Conservation (phyloP, 1,140 invertebrate species). For the Drosophila ohnishii region DNA sequence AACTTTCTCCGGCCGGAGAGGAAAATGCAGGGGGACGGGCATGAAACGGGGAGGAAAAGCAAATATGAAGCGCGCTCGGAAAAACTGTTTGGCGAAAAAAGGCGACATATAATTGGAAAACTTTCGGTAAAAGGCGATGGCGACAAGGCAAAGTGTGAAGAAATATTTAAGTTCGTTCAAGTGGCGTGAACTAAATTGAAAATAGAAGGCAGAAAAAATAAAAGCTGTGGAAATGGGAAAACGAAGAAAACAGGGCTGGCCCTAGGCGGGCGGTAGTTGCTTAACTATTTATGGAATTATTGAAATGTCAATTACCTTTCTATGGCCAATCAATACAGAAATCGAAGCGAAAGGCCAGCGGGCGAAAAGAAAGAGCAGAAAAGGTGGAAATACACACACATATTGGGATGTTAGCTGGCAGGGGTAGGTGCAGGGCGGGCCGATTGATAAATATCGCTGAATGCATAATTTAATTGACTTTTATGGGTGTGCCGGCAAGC, state of each 20-base stretch:
- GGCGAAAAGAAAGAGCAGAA: background rate
- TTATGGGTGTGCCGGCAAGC: conserved; percentile 36
- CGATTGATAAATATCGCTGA: conserved; percentile 49
- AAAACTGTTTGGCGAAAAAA: conserved; percentile 47
- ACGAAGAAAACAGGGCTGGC: conserved; percentile 2
- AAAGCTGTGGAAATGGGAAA: conserved; percentile 2
- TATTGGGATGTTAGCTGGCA: background rate
- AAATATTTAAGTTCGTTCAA: conserved; percentile 74
- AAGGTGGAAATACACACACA: background rate
- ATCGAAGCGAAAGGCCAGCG: conserved; percentile 25
- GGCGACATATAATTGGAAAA: conserved; percentile 78
- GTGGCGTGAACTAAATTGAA: conserved; percentile 56
- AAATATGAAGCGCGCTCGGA: conserved; percentile 44
- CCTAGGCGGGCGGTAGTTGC: conserved; percentile 3
- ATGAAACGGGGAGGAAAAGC: conserved; percentile 25
- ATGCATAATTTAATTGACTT: conserved; percentile 59
- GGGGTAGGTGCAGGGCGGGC: background rate
- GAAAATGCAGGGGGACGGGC: conserved; percentile 9
- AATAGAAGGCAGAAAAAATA: conserved; percentile 32
- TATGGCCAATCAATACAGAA: conserved; percentile 49
- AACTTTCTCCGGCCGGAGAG: conserved; percentile 56
- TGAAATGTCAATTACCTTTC: conserved; percentile 58
- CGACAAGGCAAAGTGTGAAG: conserved; percentile 71
- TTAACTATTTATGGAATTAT: conserved; percentile 62
- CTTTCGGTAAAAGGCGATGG: conserved; percentile 59